These are phyloP conservation scores for Nephotettix cincticeps DNA, from an alignment of 1,140 invertebrate genomes.

Conservation along the genomic window DNA sequence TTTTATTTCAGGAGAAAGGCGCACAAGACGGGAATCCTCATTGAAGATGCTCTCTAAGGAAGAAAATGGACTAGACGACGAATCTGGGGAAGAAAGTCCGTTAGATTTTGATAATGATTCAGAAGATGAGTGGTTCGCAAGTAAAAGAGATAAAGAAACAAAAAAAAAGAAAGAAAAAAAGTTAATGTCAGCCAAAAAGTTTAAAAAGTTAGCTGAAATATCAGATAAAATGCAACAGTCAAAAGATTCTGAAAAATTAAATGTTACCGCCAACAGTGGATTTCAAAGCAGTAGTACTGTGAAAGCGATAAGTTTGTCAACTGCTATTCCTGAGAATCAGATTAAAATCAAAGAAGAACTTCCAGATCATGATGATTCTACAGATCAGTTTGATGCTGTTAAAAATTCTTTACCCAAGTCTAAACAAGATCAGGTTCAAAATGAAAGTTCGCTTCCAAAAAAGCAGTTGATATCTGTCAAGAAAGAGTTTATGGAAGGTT, in stretches of 20 bases:
- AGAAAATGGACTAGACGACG: not conserved
- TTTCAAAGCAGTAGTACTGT: not conserved
- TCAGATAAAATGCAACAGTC: conserved; percentile 6
- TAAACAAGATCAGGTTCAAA: not conserved
- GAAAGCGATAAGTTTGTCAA: too few species aligned
- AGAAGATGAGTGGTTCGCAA: conserved; percentile 14
- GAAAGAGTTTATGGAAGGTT: not conserved
- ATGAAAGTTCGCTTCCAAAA: not conserved
- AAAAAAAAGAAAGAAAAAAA: conserved; percentile 16
- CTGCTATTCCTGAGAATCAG: too few species aligned
- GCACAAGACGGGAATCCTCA: conserved; percentile 4
- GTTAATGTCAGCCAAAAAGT: conserved; percentile 7
- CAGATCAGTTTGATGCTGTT: too few species aligned
- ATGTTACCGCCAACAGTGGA: not conserved
- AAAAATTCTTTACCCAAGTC: not conserved
- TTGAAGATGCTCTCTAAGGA: not conserved
- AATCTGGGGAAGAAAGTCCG: conserved; percentile 8
- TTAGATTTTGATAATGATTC: conserved; percentile 20
- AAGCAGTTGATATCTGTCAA: not conserved
- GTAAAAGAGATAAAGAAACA: conserved; percentile 14
- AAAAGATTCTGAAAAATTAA: conserved; percentile 2
- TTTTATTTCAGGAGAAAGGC: conserved; percentile 19
- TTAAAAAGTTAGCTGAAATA: not conserved
- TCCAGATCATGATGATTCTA: not conserved
- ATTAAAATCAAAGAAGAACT: conserved; percentile 20